A percentile compares a stretch with the other conserved stretches of the same genome.
Conservation (phyloP, 2,888 invertebrate genomes). For the Idaea biselata region DNA sequence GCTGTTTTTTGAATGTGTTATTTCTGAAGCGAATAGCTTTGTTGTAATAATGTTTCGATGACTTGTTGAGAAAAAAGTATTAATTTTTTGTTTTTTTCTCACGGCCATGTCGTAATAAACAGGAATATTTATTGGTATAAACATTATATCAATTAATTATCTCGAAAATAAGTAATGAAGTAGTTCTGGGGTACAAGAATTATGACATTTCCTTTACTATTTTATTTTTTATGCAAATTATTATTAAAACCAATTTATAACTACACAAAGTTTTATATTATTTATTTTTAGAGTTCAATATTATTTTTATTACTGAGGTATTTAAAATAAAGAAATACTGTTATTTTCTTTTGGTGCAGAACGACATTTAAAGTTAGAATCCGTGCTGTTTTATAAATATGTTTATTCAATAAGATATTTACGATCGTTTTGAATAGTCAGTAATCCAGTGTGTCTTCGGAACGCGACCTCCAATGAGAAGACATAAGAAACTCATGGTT, state of each 20-base stretch:
- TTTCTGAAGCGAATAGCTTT: background rate
- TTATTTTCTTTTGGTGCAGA: too few species aligned
- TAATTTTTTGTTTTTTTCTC: background rate
- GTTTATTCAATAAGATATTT: too few species aligned
- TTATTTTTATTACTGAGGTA: too few species aligned
- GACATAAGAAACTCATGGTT: too few species aligned
- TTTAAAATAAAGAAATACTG: too few species aligned
- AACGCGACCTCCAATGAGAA: too few species aligned
- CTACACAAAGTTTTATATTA: too few species aligned
- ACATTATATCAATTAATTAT: background rate
- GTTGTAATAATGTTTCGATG: background rate
- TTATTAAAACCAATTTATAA: background rate
- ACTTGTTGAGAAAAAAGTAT: background rate
- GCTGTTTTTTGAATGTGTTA: constrained; percentile 1
- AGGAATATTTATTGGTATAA: background rate
- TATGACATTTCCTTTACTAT: background rate
- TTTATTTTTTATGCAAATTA: background rate
- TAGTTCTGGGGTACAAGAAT: background rate
- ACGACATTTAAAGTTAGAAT: too few species aligned
- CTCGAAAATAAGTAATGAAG: background rate
- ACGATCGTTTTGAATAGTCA: too few species aligned
- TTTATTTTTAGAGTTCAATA: too few species aligned
- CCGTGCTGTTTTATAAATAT: too few species aligned
- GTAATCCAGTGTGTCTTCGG: too few species aligned
- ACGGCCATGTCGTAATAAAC: background rate